Base-by-base conservation (phyloP, 2,888 invertebrate species). In the Choreutis nemorana region DNA sequence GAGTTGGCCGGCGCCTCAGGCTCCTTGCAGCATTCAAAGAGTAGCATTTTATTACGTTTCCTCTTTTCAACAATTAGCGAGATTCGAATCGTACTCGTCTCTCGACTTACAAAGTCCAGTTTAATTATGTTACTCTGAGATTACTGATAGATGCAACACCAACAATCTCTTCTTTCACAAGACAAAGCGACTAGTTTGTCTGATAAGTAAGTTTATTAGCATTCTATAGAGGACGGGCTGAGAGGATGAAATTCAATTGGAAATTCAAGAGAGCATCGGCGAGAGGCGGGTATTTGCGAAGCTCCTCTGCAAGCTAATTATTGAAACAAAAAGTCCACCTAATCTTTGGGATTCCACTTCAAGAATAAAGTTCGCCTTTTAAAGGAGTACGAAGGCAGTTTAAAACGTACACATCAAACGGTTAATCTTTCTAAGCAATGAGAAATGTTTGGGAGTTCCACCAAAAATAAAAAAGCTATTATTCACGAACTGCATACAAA, bases 21-120 rank as follows among this genome's bases (percentile, higher is more conserved):
- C 59, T 60, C 68, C 63, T 62, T 61, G 64, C 64, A n/a, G n/a
- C n/a, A n/a, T 61, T 71, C 72, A 72, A 73, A 75, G 75, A 64
- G 65, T 60, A 61, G 63, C 59, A 61, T 70, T 72, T 75, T 71
- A 73, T 72, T 73, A 63, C 68, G 59, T 70, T 72, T 60, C 62
- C 63, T 56, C 66, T 65, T 67, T 67, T 50, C 58, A 61, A 70
- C 75, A 77, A 77, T 77, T 77, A 77, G 44, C 42, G 48, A 58
- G 63, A 63, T 64, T 56, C 48, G 51, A 63, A 61, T 51, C 54
- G 49, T 65, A 66, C 65, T 66, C 61, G 53, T 53, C 55, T 61
- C 45, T 43, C 48, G 51, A 63, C 60, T 66, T 66, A 62, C 67
- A 57, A 57, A 55, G 59, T 57, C 51, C 50, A 53, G 50, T 62